Base-by-base conservation (phyloP, 2,113 vertebrate genomes). In the Sclerurus mexicanus region DNA sequence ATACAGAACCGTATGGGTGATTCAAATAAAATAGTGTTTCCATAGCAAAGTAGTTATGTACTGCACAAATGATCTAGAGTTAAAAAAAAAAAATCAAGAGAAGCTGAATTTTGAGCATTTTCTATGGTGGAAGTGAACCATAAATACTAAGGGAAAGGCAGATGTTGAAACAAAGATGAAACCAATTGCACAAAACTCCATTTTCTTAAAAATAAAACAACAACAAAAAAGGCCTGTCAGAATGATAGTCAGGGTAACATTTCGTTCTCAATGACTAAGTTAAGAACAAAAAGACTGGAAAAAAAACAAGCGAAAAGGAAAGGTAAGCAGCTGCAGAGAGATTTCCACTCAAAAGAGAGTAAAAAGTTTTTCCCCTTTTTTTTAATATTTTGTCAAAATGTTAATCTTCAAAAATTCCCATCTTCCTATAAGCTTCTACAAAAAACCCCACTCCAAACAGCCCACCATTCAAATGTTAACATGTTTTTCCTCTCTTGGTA, bases 221-320 rank as follows among this genome's bases (percentile, higher is more conserved):
- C 59, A 88, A 62, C 22, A 80, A 67, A 73, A 91, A 75, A 72
- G 22, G 6, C 83, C 68, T 97, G 96, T 95, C 96, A 97, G 68
- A 85, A 84, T 95, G 89, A 95, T 52, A 93, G 94, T 96, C 90
- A 92, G 85, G 79, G 56, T 94, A 93, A 63, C 49, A 87, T 92
- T 96, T 96, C 94, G 44, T 58, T 81, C 52, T 60, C 56, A 31
- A 6, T 90, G 90, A 93, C 80, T 89, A 82, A 94, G 85, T 69
- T 86, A 87, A 82, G 62, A 94, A 87, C n/a, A 89, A 85, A 89
- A 90, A 82, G 60, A 64, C 40, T 53, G 73, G 28, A 71, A 56
- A 31, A 31, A 89, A 93, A 9, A 1, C 50, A 72, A 63, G 86
- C 25, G 55, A 90, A 86, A 77, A 63, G 35, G 33, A 63, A 92